Conservation (phyloP, 2,797 vertebrate genomes). For the Gymnopithys bicolor region DNA sequence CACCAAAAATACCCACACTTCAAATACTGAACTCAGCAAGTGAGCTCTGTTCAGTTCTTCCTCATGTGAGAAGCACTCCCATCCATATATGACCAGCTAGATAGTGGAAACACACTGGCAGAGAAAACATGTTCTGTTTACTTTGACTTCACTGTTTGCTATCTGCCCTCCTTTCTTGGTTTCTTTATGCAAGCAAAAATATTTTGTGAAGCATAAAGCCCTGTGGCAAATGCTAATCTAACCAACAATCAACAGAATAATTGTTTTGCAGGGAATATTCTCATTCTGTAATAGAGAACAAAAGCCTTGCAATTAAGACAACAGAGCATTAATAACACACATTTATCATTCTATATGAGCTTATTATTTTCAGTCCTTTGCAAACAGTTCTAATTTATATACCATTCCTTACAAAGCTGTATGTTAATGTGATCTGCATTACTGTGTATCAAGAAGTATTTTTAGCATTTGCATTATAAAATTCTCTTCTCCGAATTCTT, state of each 20-base stretch:
- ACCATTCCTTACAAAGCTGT: conserved; percentile 22
- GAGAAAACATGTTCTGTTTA: conserved; percentile 11
- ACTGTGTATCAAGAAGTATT: conserved; percentile 27
- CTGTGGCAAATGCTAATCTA: conserved; percentile 68
- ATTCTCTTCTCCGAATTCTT: neutral
- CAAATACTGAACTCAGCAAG: neutral
- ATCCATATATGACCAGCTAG: neutral
- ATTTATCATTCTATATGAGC: conserved; percentile 70
- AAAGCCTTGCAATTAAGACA: conserved; percentile 67
- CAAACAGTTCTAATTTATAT: conserved; percentile 64
- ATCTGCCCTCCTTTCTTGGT: neutral
- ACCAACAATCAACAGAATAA: conserved; percentile 66
- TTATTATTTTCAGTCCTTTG: conserved; percentile 60
- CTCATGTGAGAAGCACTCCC: neutral
- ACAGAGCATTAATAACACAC: conserved; percentile 65
- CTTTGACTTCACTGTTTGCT: neutral
- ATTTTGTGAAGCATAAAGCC: conserved; percentile 56
- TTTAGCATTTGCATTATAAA: neutral
- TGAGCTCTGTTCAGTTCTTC: neutral
- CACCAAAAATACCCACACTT: neutral
- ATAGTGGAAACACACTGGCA: neutral
- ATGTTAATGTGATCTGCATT: conserved; percentile 47
- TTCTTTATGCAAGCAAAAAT: conserved; percentile 50
- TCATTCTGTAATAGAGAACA: conserved; percentile 60
- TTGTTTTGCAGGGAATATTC: conserved; percentile 67